Conservation (phyloP, 2,113 vertebrate genomes). For the Tachysurus fulvidraco region DNA sequence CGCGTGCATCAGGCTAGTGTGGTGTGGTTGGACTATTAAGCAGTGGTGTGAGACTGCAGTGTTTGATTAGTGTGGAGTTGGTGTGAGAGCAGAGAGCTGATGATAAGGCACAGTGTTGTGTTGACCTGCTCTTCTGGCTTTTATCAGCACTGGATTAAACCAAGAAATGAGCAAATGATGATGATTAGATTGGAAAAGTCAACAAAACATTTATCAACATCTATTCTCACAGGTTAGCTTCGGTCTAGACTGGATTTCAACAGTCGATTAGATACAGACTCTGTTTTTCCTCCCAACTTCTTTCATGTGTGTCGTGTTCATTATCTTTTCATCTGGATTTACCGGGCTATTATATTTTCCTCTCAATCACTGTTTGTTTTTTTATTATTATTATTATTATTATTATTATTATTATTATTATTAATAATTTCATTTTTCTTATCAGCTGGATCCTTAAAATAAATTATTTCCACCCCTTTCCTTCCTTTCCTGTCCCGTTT, state of each 20-base stretch:
- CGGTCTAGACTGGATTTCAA: slow-evolving; percentile 24
- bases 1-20: neutral
- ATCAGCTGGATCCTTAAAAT: too few species aligned
- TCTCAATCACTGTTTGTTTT: neutral
- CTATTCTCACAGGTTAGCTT: neutral
- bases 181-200: slow-evolving; percentile 22
- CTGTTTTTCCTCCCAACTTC: neutral
- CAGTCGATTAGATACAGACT: neutral
- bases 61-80: neutral
- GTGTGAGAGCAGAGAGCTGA: neutral
- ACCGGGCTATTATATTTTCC: neutral
- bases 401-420: neutral
- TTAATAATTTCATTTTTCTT: neutral
- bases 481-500: neutral
- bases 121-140: slow-evolving; percentile 21
- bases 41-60: neutral
- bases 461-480: neutral
- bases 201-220: neutral
- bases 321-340: neutral
- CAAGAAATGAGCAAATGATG: slow-evolving; percentile 28
- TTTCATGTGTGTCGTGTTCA: neutral
- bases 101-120: slow-evolving; percentile 42
- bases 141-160: slow-evolving; percentile 25
- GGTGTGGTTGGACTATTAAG: slow-evolving; percentile 1
- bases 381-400: neutral